phyloP scores from a whole-genome alignment of 2,113 vertebrate genomes.

The Melanerpes aurifrons region DNA sequence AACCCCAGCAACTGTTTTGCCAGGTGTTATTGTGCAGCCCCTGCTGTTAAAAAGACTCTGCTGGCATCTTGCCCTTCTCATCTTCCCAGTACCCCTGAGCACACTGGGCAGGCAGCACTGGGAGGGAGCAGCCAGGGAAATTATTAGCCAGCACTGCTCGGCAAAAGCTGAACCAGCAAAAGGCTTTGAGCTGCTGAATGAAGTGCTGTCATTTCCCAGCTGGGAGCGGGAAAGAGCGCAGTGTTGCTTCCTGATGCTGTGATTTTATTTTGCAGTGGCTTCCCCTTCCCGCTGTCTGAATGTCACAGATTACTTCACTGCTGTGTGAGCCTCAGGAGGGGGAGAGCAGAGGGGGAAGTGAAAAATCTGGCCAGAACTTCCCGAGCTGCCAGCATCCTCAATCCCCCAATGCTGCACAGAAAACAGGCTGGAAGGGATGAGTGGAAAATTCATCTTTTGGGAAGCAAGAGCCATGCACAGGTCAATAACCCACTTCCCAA shows the following conservation, averaged over 20 bases:
- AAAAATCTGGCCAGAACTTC: background rate
- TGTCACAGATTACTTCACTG: conserved; percentile 56
- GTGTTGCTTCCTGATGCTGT: conserved; percentile 58
- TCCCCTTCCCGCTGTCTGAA: conserved; percentile 68
- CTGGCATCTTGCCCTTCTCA: conserved; percentile 17
- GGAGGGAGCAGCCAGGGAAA: background rate
- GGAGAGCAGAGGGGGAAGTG: background rate
- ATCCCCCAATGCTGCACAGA: background rate
- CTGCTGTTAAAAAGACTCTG: background rate
- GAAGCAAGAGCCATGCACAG: background rate
- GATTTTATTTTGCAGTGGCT: conserved; percentile 64
- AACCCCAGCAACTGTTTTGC: conserved; percentile 33
- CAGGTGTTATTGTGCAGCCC: background rate
- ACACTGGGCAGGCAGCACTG: background rate
- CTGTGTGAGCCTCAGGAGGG: background rate
- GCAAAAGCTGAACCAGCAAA: background rate
- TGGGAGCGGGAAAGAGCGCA: conserved; percentile 41
- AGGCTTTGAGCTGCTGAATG: conserved; percentile 39
- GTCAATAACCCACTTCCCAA: background rate
- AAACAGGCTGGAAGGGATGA: background rate
- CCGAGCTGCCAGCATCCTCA: background rate
- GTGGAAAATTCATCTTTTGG: background rate
- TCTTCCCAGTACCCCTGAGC: background rate
- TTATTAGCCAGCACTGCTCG: background rate
- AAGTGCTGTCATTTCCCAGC: conserved; percentile 59